Conservation (phyloP, 2,113 vertebrate species). For the Halcyon malimbica region DNA sequence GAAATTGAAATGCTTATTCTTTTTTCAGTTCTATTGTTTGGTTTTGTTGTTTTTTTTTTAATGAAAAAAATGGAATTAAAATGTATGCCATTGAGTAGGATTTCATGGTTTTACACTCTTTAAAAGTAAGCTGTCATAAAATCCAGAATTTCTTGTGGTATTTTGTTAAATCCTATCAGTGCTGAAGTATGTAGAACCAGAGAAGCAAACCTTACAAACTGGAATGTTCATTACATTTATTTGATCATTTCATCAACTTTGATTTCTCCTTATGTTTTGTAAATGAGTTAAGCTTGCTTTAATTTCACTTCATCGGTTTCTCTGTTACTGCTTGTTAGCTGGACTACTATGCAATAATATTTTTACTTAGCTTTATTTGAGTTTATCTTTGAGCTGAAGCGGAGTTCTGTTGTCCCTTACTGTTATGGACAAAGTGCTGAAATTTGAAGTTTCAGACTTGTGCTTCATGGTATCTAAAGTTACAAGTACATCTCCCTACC, state of each 20-base stretch:
- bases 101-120: not conserved
- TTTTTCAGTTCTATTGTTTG: not conserved
- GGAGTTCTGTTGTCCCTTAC: slow-evolving; percentile 1
- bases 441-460: slow-evolving; percentile 32
- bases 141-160: not conserved
- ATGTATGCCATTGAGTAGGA: not conserved
- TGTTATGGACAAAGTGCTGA: slow-evolving; percentile 37
- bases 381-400: slow-evolving; percentile 29
- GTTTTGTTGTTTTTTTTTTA: not conserved
- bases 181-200: not conserved
- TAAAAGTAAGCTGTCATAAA: not conserved
- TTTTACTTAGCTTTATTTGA: slow-evolving; percentile 20
- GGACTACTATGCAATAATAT: not conserved
- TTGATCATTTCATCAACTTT: not conserved
- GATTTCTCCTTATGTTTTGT: not conserved
- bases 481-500: not conserved
- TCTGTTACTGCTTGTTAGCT: not conserved
- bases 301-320: not conserved
- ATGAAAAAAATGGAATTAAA: not conserved
- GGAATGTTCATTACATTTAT: not conserved
- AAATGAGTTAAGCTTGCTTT: not conserved
- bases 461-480: slow-evolving; percentile 23
- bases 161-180: not conserved
- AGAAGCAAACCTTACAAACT: not conserved
- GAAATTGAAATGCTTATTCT: not conserved